Percentiles rank a stretch among this genome's conserved stretches.
phyloP scores from a whole-genome alignment of 1,140 invertebrate species.

The Manduca sexta region DNA sequence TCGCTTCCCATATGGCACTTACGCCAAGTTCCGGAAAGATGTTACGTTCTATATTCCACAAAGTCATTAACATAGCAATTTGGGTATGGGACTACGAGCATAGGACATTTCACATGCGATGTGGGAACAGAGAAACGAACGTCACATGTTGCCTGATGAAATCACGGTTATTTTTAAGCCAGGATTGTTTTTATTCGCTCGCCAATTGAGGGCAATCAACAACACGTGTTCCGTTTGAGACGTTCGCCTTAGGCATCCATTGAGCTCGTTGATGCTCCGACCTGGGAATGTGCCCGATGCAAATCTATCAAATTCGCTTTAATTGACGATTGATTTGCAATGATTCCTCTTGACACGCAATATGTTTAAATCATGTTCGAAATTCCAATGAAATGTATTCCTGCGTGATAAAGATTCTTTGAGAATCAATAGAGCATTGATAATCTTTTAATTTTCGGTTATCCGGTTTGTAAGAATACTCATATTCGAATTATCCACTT shows the following conservation, averaged over 20 bases:
- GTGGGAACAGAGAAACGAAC: slow-evolving; percentile 57
- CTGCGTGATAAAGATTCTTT: too few species aligned
- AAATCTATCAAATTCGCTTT: too few species aligned
- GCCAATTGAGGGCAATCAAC: slow-evolving; percentile 71
- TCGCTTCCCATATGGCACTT: slow-evolving; percentile 29
- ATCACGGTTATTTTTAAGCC: slow-evolving; percentile 71
- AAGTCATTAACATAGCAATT: slow-evolving; percentile 45
- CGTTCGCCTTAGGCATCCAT: slow-evolving; percentile 56
- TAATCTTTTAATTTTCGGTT: too few species aligned
- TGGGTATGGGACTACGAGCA: slow-evolving; percentile 41
- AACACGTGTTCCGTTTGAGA: slow-evolving; percentile 65
- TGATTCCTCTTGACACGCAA: too few species aligned
- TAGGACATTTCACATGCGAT: slow-evolving; percentile 62
- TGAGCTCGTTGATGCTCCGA: slow-evolving; percentile 40
- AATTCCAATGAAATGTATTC: too few species aligned
- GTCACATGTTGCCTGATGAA: slow-evolving; percentile 67
- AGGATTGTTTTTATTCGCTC: slow-evolving; percentile 71
- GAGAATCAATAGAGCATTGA: too few species aligned
- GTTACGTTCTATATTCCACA: slow-evolving; percentile 31
- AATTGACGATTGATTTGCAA: too few species aligned
- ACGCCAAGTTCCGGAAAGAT: slow-evolving; percentile 33
- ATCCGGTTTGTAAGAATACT: too few species aligned
- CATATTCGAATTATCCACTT: too few species aligned
- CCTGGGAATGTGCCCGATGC: too few species aligned
- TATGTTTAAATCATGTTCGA: too few species aligned